These are phyloP conservation scores for Steinernema hermaphroditum DNA, from an alignment of 2,888 invertebrate species.

Conservation along the genomic window DNA sequence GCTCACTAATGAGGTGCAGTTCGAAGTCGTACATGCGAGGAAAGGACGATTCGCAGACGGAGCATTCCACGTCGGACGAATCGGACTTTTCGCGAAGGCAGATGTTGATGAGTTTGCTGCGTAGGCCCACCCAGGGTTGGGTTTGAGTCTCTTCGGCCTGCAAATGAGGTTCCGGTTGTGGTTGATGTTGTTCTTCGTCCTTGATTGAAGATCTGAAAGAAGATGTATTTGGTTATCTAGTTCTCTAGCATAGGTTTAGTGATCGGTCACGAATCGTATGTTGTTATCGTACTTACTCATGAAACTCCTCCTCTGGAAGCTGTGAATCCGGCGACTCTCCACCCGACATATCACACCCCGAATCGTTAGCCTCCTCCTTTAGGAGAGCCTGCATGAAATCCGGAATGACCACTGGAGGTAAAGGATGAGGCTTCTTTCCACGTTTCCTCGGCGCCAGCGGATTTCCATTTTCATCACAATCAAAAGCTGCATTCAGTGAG, in stretches of 20 bases:
- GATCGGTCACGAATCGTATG: too few relatives aligned
- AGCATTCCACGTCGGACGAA: neutral
- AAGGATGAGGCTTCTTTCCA: neutral
- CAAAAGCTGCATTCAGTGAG: neutral
- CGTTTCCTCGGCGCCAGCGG: neutral
- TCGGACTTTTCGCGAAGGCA: neutral
- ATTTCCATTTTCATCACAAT: constrained; percentile 9
- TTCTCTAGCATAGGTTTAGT: too few relatives aligned
- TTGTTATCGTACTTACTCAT: too few relatives aligned
- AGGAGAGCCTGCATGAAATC: neutral
- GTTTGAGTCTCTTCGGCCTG: neutral
- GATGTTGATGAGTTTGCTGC: neutral
- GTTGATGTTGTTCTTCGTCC: neutral
- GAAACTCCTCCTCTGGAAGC: too few relatives aligned
- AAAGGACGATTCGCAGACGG: neutral
- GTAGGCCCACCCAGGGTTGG: neutral
- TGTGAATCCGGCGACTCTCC: neutral
- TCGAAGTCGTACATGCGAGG: constrained; percentile 12
- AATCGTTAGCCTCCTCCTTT: neutral
- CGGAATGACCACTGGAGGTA: neutral
- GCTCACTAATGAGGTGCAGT: neutral
- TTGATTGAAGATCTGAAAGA: neutral
- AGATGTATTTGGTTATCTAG: neutral
- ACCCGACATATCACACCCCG: constrained; percentile 1
- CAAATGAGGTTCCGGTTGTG: neutral